These are phyloP conservation scores for Silurus glanis DNA, from an alignment of 2,113 vertebrate genomes.

Conservation along the genomic window DNA sequence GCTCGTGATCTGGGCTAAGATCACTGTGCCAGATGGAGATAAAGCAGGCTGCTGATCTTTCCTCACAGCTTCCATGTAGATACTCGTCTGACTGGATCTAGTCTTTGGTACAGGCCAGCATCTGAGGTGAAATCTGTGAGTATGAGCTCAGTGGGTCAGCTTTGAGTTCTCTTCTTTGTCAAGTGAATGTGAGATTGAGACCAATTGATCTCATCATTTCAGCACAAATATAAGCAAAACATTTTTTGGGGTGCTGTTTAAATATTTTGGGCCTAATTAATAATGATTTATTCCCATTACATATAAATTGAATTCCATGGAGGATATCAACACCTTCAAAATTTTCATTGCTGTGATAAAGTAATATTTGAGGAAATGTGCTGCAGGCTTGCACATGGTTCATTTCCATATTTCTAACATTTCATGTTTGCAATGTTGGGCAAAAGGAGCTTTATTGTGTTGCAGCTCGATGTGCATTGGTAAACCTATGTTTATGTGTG, in stretches of 20 bases:
- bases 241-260: constrained; percentile 65
- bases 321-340: background rate
- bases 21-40: constrained; percentile 40
- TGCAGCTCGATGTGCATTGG: constrained; percentile 37
- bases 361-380: constrained; percentile 22
- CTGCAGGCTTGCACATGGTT: constrained; percentile 21
- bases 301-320: constrained; percentile 62
- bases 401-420: background rate
- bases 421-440: constrained; percentile 18
- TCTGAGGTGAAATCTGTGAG: constrained; percentile 22
- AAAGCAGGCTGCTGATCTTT: constrained; percentile 35
- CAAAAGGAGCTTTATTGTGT: constrained; percentile 1
- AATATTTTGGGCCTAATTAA: constrained; percentile 66
- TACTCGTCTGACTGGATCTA: background rate
- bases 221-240: constrained; percentile 46
- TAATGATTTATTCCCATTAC: constrained; percentile 57
- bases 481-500: constrained; percentile 45
- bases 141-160: constrained; percentile 6
- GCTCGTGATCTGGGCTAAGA: constrained; percentile 46
- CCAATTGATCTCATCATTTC: constrained; percentile 51
- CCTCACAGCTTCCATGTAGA: constrained; percentile 1
- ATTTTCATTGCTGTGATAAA: background rate
- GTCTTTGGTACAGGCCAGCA: constrained; percentile 15
- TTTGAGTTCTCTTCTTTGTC: constrained; percentile 17
- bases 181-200: constrained; percentile 6